These are phyloP conservation scores for Nasalis larvatus DNA, from an alignment of 2,113 vertebrate species.

Conservation along the genomic window DNA sequence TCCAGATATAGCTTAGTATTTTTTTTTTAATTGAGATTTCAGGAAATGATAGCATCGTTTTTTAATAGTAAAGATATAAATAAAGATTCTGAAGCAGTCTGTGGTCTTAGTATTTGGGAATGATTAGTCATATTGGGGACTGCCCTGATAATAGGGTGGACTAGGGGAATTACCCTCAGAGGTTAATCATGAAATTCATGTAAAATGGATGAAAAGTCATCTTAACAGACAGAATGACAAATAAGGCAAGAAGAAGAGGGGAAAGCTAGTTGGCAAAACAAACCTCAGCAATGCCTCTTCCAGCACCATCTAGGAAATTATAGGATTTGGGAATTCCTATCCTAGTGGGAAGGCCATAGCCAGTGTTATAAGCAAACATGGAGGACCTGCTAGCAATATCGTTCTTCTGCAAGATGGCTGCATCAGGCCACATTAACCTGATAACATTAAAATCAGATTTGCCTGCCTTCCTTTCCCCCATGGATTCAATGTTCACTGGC, in stretches of 20 bases:
- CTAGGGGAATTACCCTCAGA: neutral
- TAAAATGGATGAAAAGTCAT: neutral
- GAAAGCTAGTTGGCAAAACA: neutral
- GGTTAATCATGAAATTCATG: neutral
- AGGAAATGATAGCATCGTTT: too few species aligned
- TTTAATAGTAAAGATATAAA: neutral
- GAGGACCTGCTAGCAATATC: neutral
- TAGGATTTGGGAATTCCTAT: neutral
- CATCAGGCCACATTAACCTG: neutral
- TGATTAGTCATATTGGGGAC: neutral
- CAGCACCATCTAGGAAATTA: neutral
- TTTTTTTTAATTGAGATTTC: too few species aligned
- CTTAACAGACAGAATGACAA: neutral
- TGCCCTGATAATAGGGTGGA: neutral
- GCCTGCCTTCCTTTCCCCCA: neutral
- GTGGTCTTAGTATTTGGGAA: neutral
- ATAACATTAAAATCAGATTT: neutral
- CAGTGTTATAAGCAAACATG: neutral
- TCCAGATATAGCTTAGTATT: neutral
- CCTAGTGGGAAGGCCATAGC: neutral
- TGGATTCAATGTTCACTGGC: neutral
- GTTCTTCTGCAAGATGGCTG: neutral
- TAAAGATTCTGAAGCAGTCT: neutral
- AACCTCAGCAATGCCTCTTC: neutral
- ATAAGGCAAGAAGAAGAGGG: neutral